Evolutionary conservation across 2,113 vertebrate species (phyloP).

Genomic region (Pampusana beccarii): DNA sequence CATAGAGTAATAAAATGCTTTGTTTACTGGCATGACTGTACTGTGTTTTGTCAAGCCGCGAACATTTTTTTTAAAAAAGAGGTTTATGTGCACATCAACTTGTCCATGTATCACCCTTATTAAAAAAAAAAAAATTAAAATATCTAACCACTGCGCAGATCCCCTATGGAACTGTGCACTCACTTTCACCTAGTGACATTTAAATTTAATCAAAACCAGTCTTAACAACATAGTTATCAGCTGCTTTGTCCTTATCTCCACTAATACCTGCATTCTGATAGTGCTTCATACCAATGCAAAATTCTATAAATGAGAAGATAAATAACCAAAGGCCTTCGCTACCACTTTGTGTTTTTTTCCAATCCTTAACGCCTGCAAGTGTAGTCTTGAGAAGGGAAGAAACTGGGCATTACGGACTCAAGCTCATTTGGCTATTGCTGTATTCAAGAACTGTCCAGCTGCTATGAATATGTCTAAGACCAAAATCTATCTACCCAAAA

Average conservation of each 20-base stretch:
- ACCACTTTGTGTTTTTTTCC: neutral
- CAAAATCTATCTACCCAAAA: neutral
- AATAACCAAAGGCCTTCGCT: neutral
- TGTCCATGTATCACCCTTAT: neutral
- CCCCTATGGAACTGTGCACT: neutral
- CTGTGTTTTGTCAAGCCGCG: neutral
- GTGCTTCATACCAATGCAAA: neutral
- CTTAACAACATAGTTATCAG: neutral
- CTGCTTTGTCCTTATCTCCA: neutral
- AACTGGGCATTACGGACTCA: neutral
- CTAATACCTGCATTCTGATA: neutral
- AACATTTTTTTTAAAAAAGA: no score
- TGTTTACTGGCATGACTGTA: neutral
- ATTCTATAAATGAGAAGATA: neutral
- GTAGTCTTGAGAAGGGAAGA: neutral
- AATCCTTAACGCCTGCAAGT: neutral
- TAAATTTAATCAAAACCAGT: neutral
- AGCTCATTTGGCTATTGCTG: neutral
- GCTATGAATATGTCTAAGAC: neutral
- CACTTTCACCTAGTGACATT: neutral
- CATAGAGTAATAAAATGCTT: neutral
- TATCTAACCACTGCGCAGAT: neutral
- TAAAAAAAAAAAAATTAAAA: no score
- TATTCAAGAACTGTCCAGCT: neutral
- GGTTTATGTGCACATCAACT: neutral